phyloP scores from a whole-genome alignment of 2,113 vertebrate species.

The Jacana jacana region DNA sequence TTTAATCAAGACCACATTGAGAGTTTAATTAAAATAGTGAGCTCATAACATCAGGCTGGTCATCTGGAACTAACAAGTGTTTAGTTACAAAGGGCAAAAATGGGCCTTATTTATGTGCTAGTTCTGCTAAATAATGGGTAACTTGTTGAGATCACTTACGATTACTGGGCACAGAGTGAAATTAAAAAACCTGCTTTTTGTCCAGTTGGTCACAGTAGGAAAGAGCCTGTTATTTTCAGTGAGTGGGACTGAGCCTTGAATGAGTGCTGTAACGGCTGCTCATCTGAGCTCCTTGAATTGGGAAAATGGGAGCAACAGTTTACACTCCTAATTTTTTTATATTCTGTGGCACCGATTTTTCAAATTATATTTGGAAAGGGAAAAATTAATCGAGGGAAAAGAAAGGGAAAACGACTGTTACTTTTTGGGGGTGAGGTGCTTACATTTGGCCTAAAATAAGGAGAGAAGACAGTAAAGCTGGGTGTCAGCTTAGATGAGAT shows the following conservation, averaged over 20 bases:
- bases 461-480: not conserved
- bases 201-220: not conserved
- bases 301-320: not conserved
- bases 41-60: not conserved
- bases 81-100: not conserved
- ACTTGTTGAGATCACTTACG: not conserved
- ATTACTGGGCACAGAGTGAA: not conserved
- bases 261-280: not conserved
- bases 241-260: not conserved
- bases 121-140: not conserved
- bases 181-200: not conserved
- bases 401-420: not conserved
- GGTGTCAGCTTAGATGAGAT: not conserved
- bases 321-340: not conserved
- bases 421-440: not conserved
- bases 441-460: not conserved
- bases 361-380: not conserved
- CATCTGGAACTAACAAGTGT: not conserved
- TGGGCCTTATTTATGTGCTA: not conserved
- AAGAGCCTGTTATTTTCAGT: not conserved
- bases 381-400: not conserved
- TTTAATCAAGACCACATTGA: conserved; percentile 12
- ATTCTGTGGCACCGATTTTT: not conserved
- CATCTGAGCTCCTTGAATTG: not conserved
- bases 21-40: conserved; percentile 30